phyloP scores from a whole-genome alignment of 2,888 invertebrate genomes.

The Habroteleia sp. region DNA sequence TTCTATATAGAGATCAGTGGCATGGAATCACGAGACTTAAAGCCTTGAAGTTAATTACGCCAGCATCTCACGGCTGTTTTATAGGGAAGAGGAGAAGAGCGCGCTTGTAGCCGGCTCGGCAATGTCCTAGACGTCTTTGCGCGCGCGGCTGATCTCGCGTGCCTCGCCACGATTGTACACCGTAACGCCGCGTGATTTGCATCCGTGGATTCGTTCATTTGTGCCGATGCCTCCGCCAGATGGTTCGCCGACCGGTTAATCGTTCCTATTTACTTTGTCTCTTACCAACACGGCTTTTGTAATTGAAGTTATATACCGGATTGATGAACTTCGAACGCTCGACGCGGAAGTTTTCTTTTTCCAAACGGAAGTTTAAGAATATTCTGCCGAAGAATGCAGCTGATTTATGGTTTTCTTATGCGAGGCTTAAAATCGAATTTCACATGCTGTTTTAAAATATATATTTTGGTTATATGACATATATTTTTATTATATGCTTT shows the following conservation, averaged over 20 bases:
- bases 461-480: too few species aligned
- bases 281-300: slow-evolving; percentile 24
- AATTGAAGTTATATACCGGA: slow-evolving; percentile 37
- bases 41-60: slow-evolving; percentile 68
- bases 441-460: too few species aligned
- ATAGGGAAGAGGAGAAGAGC: slow-evolving; percentile 50
- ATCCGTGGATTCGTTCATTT: slow-evolving; percentile 65
- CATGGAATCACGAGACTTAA: slow-evolving; percentile 61
- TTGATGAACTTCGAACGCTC: not conserved
- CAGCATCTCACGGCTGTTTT: slow-evolving; percentile 64
- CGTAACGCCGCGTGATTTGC: slow-evolving; percentile 64
- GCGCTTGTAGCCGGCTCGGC: slow-evolving; percentile 53
- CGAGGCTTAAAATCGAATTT: too few species aligned
- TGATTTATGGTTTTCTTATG: too few species aligned
- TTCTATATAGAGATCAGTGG: slow-evolving; percentile 49
- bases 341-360: not conserved
- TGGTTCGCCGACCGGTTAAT: slow-evolving; percentile 66
- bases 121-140: slow-evolving; percentile 61
- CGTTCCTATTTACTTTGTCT: slow-evolving; percentile 50
- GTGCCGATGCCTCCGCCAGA: slow-evolving; percentile 56
- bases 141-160: slow-evolving; percentile 65
- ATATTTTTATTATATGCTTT: too few species aligned
- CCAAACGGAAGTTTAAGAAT: not conserved
- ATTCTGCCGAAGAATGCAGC: too few species aligned
- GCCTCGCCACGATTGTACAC: slow-evolving; percentile 64